Evolutionary conservation across 2,113 vertebrate species (phyloP).

Genomic region (Epinephelus lanceolatus): DNA sequence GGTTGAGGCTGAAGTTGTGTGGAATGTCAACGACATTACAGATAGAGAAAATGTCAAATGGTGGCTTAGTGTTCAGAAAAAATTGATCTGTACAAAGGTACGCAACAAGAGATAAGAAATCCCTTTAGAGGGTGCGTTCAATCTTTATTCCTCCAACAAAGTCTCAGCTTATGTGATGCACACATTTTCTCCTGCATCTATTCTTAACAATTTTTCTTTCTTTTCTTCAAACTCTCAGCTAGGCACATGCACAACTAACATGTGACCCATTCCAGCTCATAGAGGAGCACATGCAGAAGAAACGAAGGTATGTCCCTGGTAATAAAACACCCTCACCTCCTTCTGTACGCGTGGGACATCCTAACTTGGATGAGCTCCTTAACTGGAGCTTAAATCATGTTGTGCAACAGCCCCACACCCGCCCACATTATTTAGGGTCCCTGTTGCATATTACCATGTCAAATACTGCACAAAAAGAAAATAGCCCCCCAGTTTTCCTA

Average conservation of each 20-base stretch:
- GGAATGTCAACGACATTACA: not conserved
- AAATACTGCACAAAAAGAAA: constrained; percentile 31
- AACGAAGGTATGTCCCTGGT: constrained; percentile 48
- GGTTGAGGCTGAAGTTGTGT: not conserved
- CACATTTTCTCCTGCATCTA: not conserved
- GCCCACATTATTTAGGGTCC: constrained; percentile 4
- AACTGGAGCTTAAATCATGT: constrained; percentile 47
- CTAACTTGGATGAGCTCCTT: constrained; percentile 52
- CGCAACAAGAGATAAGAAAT: constrained; percentile 14
- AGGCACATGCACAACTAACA: constrained; percentile 8
- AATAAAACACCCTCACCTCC: constrained; percentile 57
- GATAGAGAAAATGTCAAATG: constrained; percentile 18
- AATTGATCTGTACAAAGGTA: not conserved
- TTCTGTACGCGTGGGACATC: constrained; percentile 29
- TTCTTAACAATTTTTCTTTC: not conserved
- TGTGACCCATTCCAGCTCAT: constrained; percentile 1
- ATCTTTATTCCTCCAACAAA: constrained; percentile 1
- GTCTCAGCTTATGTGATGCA: not conserved
- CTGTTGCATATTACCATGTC: constrained; percentile 23
- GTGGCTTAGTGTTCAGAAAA: not conserved
- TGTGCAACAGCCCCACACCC: constrained; percentile 8
- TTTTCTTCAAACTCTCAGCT: constrained; percentile 11
- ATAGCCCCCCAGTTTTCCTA: constrained; percentile 3
- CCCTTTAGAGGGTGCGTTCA: not conserved
- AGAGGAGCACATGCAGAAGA: constrained; percentile 38